Evolutionary conservation across 2,113 vertebrate species (phyloP).

Genomic region (Phrynosoma platyrhinos): DNA sequence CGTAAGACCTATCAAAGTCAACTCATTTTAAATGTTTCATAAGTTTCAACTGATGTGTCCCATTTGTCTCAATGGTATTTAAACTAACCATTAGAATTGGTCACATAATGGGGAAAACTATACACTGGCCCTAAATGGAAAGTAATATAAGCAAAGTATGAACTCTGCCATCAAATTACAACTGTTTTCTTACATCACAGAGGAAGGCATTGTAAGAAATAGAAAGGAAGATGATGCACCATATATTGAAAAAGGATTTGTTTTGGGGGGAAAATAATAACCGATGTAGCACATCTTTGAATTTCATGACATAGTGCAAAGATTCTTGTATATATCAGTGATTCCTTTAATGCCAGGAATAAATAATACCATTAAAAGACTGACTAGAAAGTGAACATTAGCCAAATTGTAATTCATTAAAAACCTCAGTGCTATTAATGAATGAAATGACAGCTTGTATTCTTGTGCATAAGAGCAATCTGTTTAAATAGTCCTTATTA

Average conservation of each 20-base stretch:
- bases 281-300: neutral
- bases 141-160: neutral
- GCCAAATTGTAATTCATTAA: slow-evolving; percentile 33
- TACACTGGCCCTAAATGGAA: neutral
- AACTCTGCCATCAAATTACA: too few species aligned
- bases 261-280: neutral
- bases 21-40: neutral
- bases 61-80: neutral
- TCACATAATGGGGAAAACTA: neutral
- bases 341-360: neutral
- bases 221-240: neutral
- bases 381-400: slow-evolving; percentile 26
- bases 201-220: neutral
- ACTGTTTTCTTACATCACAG: neutral
- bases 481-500: neutral
- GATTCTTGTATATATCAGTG: too few species aligned
- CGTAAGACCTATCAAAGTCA: neutral
- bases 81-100: neutral
- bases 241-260: neutral
- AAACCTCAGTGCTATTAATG: slow-evolving; percentile 26
- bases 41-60: neutral
- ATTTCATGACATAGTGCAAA: neutral
- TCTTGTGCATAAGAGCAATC: slow-evolving; percentile 58
- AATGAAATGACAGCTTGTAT: slow-evolving; percentile 38
- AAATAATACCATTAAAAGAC: slow-evolving; percentile 16